Conservation (phyloP, 2,797 vertebrate species). For the Crocidura indochinensis region DNA sequence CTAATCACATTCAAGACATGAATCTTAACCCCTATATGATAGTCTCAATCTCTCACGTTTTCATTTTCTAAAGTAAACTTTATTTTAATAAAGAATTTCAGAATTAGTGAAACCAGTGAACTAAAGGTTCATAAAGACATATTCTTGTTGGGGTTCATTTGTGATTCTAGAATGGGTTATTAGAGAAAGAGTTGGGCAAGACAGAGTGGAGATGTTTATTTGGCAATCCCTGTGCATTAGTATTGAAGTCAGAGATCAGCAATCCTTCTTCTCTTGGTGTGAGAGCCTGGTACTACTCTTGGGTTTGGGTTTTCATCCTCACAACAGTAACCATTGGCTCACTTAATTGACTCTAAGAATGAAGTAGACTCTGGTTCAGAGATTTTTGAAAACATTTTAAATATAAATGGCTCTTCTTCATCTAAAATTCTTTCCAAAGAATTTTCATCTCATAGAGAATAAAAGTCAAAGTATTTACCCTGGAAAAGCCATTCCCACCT, state of each 20-base stretch:
- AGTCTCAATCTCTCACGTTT: background rate
- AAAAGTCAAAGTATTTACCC: background rate
- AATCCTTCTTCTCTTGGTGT: background rate
- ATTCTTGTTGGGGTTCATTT: background rate
- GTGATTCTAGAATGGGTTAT: background rate
- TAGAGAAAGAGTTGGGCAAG: background rate
- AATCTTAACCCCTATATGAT: too few relatives aligned
- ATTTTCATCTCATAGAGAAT: rapidly evolving
- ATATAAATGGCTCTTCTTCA: background rate
- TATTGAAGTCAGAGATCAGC: background rate
- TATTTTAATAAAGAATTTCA: background rate
- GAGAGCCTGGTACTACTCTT: background rate
- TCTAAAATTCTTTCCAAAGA: background rate
- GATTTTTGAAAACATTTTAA: background rate
- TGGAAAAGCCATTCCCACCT: background rate
- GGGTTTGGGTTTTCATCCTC: background rate
- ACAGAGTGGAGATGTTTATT: rapidly evolving
- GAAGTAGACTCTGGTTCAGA: too few relatives aligned
- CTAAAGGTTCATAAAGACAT: background rate
- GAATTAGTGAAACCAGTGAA: background rate
- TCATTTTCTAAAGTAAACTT: conserved; percentile 52
- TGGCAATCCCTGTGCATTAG: rapidly evolving
- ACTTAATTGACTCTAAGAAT: background rate
- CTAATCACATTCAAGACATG: too few relatives aligned
- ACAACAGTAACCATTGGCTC: background rate